Conservation (phyloP, 2,797 vertebrate species). For the Hozukius guyotensis region DNA sequence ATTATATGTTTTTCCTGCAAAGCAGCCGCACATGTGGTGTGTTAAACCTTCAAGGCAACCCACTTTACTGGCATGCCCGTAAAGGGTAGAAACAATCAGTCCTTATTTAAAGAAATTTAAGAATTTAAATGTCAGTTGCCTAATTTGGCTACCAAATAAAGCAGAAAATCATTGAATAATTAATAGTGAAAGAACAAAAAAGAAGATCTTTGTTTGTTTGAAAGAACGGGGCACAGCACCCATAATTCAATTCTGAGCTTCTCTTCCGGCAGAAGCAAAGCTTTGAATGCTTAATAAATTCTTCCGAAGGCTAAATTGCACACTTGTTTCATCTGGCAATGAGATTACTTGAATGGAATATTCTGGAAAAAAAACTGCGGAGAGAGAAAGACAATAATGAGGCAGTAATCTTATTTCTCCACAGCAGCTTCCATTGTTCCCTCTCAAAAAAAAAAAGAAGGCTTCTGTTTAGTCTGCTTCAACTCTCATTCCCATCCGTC, state of each 20-base stretch:
- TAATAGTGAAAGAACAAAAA: conserved; percentile 31
- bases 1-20: conserved; percentile 16
- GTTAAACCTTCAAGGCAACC: background rate
- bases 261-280: conserved; percentile 54
- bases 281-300: conserved; percentile 69
- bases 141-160: conserved; percentile 30
- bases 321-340: conserved; percentile 72
- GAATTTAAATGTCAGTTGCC: conserved; percentile 7
- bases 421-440: conserved; percentile 76
- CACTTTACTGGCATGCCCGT: background rate
- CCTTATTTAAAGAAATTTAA: background rate
- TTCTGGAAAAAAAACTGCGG: conserved; percentile 68
- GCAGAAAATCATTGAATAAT: conserved; percentile 16
- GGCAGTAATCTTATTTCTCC: conserved; percentile 76
- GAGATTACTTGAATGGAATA: conserved; percentile 75
- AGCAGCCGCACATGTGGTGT: conserved; percentile 20
- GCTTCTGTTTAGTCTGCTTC: conserved; percentile 69
- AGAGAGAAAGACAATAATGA: conserved; percentile 70
- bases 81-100: background rate
- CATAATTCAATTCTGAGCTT: conserved; percentile 55
- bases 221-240: conserved; percentile 56
- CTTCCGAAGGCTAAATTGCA: conserved; percentile 57
- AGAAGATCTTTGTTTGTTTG: conserved; percentile 45
- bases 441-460: conserved; percentile 45
- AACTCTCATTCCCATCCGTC: conserved; percentile 66